A percentile compares a stretch with the other conserved stretches of the same genome.
phyloP scores from a whole-genome alignment of 2,797 vertebrate genomes.

The Antennarius maculatus region DNA sequence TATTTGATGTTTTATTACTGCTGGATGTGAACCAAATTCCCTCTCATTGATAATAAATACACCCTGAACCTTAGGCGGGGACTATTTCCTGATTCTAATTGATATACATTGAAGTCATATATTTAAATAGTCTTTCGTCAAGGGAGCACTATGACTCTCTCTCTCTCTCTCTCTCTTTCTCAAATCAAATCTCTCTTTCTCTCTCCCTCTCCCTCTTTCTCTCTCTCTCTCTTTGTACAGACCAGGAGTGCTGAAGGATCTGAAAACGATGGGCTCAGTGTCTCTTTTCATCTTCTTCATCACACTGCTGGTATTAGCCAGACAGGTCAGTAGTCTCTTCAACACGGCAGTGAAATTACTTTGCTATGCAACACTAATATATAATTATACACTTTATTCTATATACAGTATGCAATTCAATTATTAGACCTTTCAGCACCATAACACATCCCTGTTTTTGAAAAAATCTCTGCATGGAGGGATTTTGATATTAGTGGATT shows the following conservation, averaged over 20 bases:
- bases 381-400: too few species aligned
- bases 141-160: too few species aligned
- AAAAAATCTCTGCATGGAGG: background rate
- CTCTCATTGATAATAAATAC: too few species aligned
- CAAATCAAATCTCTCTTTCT: background rate
- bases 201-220: conserved; percentile 11
- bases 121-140: too few species aligned
- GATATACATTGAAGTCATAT: too few species aligned
- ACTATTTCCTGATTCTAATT: too few species aligned
- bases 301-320: conserved; percentile 93
- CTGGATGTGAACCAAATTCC: too few species aligned
- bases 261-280: conserved; percentile 97
- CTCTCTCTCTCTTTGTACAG: conserved; percentile 63
- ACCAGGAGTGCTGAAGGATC: conserved; percentile 94
- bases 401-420: background rate
- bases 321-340: conserved; percentile 87
- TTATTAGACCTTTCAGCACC: background rate
- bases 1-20: too few species aligned
- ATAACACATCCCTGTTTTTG: conserved; percentile 5
- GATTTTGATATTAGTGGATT: background rate
- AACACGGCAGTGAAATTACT: background rate
- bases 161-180: too few species aligned
- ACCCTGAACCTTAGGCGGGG: too few species aligned
- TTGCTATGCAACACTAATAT: background rate
- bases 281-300: conserved; percentile 97